phyloP scores from a whole-genome alignment of 2,888 invertebrate genomes.

The Phorcus lineatus region DNA sequence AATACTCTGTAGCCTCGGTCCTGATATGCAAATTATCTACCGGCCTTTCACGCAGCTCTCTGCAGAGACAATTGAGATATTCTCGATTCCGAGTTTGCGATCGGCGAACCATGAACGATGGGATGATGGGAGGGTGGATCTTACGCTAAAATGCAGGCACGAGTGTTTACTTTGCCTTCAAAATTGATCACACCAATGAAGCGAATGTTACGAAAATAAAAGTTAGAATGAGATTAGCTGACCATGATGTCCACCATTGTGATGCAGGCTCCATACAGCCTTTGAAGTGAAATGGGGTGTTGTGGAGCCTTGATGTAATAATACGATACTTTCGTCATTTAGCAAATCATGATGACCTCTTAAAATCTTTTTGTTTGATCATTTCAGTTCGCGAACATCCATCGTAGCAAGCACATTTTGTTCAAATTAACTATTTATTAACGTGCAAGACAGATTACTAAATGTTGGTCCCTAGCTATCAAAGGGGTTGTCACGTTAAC shows the following conservation, averaged over 20 bases:
- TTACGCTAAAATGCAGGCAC: neutral
- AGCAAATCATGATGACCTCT: neutral
- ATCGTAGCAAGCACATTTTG: neutral
- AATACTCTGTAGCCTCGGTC: neutral
- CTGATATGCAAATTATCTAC: neutral
- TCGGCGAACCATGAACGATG: neutral
- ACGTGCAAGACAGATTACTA: neutral
- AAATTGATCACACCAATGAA: slow-evolving; percentile 1
- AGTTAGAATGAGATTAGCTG: neutral
- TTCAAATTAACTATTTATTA: slow-evolving; percentile 1
- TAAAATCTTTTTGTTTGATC: slow-evolving; percentile 13
- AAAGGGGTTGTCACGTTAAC: too few relatives aligned
- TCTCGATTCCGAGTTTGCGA: neutral
- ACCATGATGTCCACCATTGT: neutral
- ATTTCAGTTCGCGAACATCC: slow-evolving; percentile 1
- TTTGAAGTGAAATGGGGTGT: neutral
- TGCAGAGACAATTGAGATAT: neutral
- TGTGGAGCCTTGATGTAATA: neutral
- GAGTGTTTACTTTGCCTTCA: slow-evolving; percentile 4
- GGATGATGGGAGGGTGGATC: neutral
- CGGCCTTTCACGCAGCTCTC: neutral
- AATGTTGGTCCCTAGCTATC: too few relatives aligned
- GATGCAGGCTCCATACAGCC: neutral
- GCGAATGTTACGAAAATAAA: neutral
- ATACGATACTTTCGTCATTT: neutral